These are phyloP conservation scores for Microchirus variegatus DNA, from an alignment of 2,797 vertebrate genomes.

Conservation along the genomic window DNA sequence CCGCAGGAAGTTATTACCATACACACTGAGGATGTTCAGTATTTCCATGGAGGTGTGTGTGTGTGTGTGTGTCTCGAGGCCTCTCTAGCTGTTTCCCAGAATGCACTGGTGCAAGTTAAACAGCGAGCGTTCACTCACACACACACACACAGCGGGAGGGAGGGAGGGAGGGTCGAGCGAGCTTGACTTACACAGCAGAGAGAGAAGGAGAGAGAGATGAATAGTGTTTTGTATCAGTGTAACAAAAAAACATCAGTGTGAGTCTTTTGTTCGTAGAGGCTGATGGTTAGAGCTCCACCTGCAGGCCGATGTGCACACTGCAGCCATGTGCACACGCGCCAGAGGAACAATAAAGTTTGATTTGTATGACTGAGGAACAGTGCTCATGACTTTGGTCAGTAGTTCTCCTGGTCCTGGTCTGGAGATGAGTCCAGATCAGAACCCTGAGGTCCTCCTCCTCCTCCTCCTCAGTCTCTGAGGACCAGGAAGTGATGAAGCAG, in stretches of 20 bases:
- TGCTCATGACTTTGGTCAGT: too few species aligned
- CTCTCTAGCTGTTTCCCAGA: constrained; percentile 59
- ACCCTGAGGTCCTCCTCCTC: too few species aligned
- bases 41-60: constrained; percentile 52
- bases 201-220: constrained; percentile 12
- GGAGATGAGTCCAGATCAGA: too few species aligned
- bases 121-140: constrained; percentile 35
- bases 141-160: constrained; percentile 40
- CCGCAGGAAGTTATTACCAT: constrained; percentile 58
- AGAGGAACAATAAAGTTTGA: not conserved
- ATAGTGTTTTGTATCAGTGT: constrained; percentile 21
- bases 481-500: not conserved
- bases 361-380: too few species aligned
- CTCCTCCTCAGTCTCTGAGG: not conserved
- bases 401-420: too few species aligned
- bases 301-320: not conserved
- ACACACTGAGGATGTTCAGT: constrained; percentile 38
- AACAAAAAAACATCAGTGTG: not conserved
- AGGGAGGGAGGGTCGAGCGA: constrained; percentile 20
- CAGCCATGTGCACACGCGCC: too few species aligned
- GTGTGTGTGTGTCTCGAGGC: constrained; percentile 45
- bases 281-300: not conserved
- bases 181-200: not conserved
- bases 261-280: not conserved
- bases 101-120: constrained; percentile 54